phyloP scores from a whole-genome alignment of 2,797 vertebrate species.

The Alfaro cultratus region DNA sequence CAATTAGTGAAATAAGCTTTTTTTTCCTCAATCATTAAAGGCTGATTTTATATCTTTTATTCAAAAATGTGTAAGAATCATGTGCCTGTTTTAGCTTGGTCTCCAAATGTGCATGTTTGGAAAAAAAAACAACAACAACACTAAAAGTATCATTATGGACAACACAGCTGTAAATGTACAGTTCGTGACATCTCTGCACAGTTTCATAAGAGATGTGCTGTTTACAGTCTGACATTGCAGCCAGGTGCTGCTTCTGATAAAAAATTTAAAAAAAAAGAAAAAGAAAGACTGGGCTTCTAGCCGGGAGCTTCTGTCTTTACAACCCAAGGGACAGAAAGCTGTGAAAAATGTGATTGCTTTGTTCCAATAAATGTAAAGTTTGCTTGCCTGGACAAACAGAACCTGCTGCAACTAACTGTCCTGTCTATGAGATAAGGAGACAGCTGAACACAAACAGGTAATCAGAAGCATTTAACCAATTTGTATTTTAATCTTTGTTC shows the following conservation, averaged over 20 bases:
- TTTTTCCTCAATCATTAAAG: neutral
- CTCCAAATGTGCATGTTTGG: neutral
- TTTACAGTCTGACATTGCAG: conserved; percentile 11
- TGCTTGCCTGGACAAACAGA: conserved; percentile 22
- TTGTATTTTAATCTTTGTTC: conserved; percentile 5
- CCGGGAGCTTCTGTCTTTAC: conserved; percentile 5
- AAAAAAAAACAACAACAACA: neutral
- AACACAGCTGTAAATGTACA: neutral
- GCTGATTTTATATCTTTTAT: neutral
- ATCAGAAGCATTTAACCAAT: conserved; percentile 4
- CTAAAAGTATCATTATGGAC: neutral
- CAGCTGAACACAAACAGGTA: neutral
- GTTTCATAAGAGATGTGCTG: conserved; percentile 17
- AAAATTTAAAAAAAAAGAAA: neutral
- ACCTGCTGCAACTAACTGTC: neutral
- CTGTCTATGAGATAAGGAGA: conserved; percentile 15
- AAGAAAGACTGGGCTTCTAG: conserved; percentile 6
- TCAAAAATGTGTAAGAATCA: neutral
- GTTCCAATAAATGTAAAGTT: conserved; percentile 27
- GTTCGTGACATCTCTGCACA: neutral
- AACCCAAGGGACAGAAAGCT: conserved; percentile 1
- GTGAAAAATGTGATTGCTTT: conserved; percentile 14
- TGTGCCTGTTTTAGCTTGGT: neutral
- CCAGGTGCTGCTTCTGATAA: conserved; percentile 32
- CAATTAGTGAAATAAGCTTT: too few species aligned